Evolutionary conservation across 2,888 invertebrate species (phyloP).

Genomic region (Lasioglossum zephyrum): DNA sequence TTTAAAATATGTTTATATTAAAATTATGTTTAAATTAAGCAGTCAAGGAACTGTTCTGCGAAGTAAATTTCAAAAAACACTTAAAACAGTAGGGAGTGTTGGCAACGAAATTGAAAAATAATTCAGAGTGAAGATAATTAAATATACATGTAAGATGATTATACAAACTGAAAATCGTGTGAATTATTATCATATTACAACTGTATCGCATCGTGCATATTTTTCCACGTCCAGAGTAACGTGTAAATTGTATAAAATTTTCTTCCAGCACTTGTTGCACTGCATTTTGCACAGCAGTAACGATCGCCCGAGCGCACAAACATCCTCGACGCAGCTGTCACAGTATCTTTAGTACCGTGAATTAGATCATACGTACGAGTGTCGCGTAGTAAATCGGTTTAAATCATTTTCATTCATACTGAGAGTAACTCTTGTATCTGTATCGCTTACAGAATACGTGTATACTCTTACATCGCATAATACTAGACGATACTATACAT

Average conservation of each 20-base stretch:
- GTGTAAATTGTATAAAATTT: neutral
- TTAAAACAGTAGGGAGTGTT: no score
- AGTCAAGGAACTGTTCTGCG: no score
- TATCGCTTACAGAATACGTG: neutral
- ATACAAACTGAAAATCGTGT: no score
- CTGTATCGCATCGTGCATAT: neutral
- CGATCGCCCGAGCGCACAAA: neutral
- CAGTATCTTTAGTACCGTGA: neutral
- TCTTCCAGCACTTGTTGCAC: neutral
- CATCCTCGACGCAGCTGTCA: neutral
- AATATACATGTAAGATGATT: no score
- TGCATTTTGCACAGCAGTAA: neutral
- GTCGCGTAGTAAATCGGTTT: slow-evolving; percentile 4
- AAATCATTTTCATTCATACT: slow-evolving; percentile 6
- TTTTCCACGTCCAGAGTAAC: neutral
- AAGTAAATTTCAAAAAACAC: no score
- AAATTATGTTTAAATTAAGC: no score
- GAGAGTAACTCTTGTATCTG: neutral
- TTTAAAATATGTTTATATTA: no score
- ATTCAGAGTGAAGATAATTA: no score
- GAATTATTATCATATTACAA: no score
- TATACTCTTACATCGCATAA: neutral
- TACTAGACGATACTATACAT: neutral
- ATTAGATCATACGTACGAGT: neutral
- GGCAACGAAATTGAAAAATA: no score